Conservation (phyloP, 2,797 vertebrate genomes). For the Melanotaenia trifasciata region DNA sequence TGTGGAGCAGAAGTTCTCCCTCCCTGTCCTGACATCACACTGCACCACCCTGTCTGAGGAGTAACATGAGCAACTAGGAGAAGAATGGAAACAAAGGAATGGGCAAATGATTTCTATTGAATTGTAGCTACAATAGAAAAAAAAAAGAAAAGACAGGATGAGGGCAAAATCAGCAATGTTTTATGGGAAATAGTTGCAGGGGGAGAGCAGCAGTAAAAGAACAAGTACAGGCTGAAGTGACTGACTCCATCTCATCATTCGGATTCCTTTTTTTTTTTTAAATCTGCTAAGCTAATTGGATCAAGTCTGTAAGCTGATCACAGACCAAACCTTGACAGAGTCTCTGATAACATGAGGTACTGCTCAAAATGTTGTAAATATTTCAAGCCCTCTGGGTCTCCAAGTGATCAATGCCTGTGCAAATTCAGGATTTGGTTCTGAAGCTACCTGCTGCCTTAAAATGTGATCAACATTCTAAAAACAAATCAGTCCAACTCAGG, state of each 20-base stretch:
- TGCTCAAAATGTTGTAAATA: slow-evolving; percentile 27
- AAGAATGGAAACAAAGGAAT: slow-evolving; percentile 54
- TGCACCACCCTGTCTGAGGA: slow-evolving; percentile 50
- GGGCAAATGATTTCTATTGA: slow-evolving; percentile 49
- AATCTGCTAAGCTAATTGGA: slow-evolving; percentile 74
- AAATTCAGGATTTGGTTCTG: slow-evolving; percentile 15
- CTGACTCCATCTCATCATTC: slow-evolving; percentile 53
- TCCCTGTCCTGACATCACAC: slow-evolving; percentile 69
- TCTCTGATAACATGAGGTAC: slow-evolving; percentile 42
- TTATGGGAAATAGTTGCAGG: slow-evolving; percentile 48
- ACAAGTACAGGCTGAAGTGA: slow-evolving; percentile 20
- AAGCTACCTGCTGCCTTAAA: slow-evolving; percentile 9
- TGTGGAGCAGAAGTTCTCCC: slow-evolving; percentile 69
- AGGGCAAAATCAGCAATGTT: slow-evolving; percentile 28
- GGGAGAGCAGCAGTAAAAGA: slow-evolving; percentile 20
- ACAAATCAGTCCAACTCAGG: slow-evolving; percentile 9
- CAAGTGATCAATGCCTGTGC: slow-evolving; percentile 12
- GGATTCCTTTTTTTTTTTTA: slow-evolving; percentile 62
- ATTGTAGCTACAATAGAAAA: slow-evolving; percentile 43
- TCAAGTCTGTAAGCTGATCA: slow-evolving; percentile 62
- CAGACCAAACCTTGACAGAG: slow-evolving; percentile 50
- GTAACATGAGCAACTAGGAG: slow-evolving; percentile 51
- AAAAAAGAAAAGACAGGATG: slow-evolving; percentile 41
- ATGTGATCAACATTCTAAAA: slow-evolving; percentile 20
- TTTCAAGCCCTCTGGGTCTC: slow-evolving; percentile 14